Conservation (phyloP, 2,113 vertebrate genomes). For the Abramis brama region DNA sequence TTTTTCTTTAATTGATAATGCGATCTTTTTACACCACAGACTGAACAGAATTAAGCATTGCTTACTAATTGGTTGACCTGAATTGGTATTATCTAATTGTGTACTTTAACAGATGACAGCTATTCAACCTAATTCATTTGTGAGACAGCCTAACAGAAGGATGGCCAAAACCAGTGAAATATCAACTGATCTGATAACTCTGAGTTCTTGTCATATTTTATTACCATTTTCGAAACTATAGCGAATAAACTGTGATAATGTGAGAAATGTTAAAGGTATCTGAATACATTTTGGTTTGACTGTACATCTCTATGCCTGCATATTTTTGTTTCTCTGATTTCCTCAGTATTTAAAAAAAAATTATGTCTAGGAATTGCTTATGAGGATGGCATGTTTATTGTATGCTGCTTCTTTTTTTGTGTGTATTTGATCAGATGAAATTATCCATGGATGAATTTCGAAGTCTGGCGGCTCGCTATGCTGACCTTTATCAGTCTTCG, state of each 20-base stretch:
- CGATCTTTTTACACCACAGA: too few species aligned
- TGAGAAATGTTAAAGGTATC: too few species aligned
- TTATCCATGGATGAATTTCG: slow-evolving; percentile 95
- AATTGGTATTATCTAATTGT: too few species aligned
- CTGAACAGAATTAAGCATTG: too few species aligned
- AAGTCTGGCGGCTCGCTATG: slow-evolving; percentile 86
- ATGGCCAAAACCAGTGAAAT: too few species aligned
- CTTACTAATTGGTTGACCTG: too few species aligned
- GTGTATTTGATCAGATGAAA: slow-evolving; percentile 83
- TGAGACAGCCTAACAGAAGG: too few species aligned
- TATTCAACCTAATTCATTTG: background rate
- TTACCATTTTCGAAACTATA: too few species aligned
- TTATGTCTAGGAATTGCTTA: background rate
- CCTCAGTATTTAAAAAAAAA: background rate
- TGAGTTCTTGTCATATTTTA: too few species aligned
- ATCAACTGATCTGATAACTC: too few species aligned
- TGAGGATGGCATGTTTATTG: background rate
- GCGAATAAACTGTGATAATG: too few species aligned
- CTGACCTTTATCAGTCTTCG: slow-evolving; percentile 95
- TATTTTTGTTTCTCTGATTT: background rate
- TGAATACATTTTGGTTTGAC: background rate
- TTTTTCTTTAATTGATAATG: too few species aligned
- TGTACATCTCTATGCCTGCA: background rate
- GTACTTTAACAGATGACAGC: background rate
- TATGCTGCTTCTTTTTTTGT: background rate